A percentile compares a stretch with the other conserved stretches of the same genome.
phyloP scores from a whole-genome alignment of 2,113 vertebrate genomes.

The Brachyhypopomus occidentalis region DNA sequence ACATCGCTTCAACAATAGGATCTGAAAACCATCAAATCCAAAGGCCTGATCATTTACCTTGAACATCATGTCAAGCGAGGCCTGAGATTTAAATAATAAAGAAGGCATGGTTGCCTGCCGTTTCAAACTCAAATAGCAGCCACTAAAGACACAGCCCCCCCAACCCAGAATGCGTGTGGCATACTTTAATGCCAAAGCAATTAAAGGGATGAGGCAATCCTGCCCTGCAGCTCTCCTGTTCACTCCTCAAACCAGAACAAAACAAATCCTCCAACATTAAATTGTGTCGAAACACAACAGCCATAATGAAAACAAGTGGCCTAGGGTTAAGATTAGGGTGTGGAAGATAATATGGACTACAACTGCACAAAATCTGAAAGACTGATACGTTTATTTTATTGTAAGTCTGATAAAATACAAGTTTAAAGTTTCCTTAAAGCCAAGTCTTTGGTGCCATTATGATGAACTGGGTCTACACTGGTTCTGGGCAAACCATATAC shows the following conservation, averaged over 20 bases:
- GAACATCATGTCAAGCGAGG: background rate
- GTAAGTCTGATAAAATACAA: no score
- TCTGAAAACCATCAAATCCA: background rate
- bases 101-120: slow-evolving; percentile 5
- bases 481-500: background rate
- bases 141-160: slow-evolving; percentile 25
- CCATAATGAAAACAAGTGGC: background rate
- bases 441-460: background rate
- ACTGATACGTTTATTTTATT: background rate
- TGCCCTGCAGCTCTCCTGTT: slow-evolving; percentile 52
- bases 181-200: slow-evolving; percentile 46
- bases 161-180: slow-evolving; percentile 48
- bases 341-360: background rate
- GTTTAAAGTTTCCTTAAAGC: background rate
- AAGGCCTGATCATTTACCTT: background rate
- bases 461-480: background rate
- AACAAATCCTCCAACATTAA: background rate
- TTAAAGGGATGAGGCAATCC: slow-evolving; percentile 60
- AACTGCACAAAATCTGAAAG: background rate
- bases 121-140: slow-evolving; percentile 29
- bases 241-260: slow-evolving; percentile 42
- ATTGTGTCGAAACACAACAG: background rate
- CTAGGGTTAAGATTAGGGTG: background rate
- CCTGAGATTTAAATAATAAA: background rate
- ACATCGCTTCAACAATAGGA: background rate